Evolutionary conservation across 2,888 invertebrate species (phyloP).

Genomic region (Pachymerium ferrugineum): DNA sequence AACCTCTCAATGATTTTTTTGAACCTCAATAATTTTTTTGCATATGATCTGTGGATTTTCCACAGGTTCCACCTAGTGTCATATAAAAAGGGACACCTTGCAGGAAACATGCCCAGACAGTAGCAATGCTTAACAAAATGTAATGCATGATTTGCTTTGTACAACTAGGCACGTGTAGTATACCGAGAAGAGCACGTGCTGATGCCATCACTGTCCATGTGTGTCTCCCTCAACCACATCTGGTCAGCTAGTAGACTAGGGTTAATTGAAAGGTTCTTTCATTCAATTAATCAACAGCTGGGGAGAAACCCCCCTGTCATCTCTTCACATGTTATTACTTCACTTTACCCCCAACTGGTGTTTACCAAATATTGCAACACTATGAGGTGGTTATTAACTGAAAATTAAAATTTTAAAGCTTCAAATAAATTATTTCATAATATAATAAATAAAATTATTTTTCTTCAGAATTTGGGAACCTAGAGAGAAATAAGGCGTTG

Average conservation of each 20-base stretch:
- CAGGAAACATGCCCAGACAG: background rate
- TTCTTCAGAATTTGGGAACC: no score
- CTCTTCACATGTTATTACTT: background rate
- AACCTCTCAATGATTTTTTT: no score
- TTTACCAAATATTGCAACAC: background rate
- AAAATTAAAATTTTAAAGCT: background rate
- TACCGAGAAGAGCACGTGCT: background rate
- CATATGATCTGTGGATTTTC: no score
- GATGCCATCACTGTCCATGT: background rate
- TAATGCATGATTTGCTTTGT: background rate
- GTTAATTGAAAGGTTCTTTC: background rate
- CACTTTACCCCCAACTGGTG: background rate
- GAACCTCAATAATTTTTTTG: no score
- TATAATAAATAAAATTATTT: no score
- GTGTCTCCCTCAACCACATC: background rate
- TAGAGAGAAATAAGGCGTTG: no score
- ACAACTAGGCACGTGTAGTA: background rate
- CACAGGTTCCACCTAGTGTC: no score
- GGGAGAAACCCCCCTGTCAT: background rate
- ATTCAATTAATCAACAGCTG: background rate
- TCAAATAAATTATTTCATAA: no score
- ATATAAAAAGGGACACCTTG: background rate
- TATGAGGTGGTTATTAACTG: background rate
- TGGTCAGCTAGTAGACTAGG: background rate
- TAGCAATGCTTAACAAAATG: background rate